Evolutionary conservation across 2,113 vertebrate genomes (phyloP), one percentile per base, ranked within the genome.

Genomic region (Platichthys flesus): DNA sequence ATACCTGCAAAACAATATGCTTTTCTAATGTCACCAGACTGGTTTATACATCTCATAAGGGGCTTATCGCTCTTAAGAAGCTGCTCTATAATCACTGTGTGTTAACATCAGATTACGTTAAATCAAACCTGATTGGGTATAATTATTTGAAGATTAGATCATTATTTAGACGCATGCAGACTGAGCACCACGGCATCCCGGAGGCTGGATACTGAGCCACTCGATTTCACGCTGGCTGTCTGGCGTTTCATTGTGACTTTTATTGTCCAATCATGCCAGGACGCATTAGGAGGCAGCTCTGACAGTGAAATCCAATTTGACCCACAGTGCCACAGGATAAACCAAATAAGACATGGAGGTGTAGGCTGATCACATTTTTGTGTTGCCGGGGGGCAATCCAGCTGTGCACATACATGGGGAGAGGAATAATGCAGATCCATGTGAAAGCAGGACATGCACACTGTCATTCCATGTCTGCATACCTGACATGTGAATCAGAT

Each of bases 221-320:
- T 75, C 74, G 26, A 57, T 76, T 71, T 66, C 59, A 54, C 37
- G 26, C 49, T 23, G 58, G 35, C 58, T 47, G 21, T 61, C 51
- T 67, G 47, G 69, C 10, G 15, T 72, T 81, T 87, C 21, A 75
- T 78, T 37, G 68, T 77, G 72, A 67, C 55, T 81, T 81, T 81
- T 68, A 80, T 80, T 76, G 80, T 76, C 78, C 55, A 69, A 74
- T 85, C 31, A 82, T 54, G 78, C 28, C 85, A 82, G 78, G 65
- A 66, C 2, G 18, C 67, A 69, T 84, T 69, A 89, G 63, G 58
- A 68, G 65, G 37, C 55, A 21, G 37, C 64, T 57, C 63, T 28
- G 57, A 62, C 9, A 71, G 54, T 23, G 57, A 81, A 85, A 83
- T 78, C 52, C 31, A 71, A 86, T 89, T 78, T 81, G 58, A 79